A percentile compares a stretch with the other conserved stretches of the same genome.
Evolutionary conservation across 1,140 invertebrate genomes (phyloP).

Genomic region (Heliconius melpomene): DNA sequence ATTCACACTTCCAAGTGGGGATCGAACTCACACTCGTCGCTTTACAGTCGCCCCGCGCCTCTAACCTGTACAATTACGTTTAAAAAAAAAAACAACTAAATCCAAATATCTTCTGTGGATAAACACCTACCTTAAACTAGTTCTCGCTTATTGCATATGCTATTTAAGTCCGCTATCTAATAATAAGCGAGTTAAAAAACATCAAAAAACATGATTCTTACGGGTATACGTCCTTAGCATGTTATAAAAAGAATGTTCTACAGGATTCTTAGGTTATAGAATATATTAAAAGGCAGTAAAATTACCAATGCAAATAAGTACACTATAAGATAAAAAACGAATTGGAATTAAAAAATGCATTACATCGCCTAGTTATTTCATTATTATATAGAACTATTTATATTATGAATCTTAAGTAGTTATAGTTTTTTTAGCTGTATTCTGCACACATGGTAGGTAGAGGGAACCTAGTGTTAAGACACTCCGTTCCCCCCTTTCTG

Average conservation of each 20-base stretch:
- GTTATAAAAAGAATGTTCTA: constrained; percentile 52
- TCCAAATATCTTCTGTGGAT: neutral
- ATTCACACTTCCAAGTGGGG: no score
- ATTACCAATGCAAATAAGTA: neutral
- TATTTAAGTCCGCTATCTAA: neutral
- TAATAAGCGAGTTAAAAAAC: neutral
- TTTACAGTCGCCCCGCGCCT: no score
- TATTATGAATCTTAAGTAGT: neutral
- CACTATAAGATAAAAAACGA: neutral
- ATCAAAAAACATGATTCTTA: constrained; percentile 50
- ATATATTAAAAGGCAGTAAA: neutral
- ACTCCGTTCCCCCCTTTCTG: no score
- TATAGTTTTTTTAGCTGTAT: neutral
- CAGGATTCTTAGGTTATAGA: neutral
- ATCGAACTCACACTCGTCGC: no score
- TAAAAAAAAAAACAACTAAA: no score
- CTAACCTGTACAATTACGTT: no score
- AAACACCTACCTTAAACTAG: neutral
- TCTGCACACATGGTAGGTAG: no score
- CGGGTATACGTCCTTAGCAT: constrained; percentile 56
- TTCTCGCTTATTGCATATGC: neutral
- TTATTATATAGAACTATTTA: neutral
- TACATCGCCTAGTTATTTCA: neutral
- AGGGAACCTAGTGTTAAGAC: no score
- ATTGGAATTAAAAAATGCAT: neutral